These are phyloP conservation scores for Coptotermes formosanus DNA, from an alignment of 1,140 invertebrate genomes.

Conservation along the genomic window DNA sequence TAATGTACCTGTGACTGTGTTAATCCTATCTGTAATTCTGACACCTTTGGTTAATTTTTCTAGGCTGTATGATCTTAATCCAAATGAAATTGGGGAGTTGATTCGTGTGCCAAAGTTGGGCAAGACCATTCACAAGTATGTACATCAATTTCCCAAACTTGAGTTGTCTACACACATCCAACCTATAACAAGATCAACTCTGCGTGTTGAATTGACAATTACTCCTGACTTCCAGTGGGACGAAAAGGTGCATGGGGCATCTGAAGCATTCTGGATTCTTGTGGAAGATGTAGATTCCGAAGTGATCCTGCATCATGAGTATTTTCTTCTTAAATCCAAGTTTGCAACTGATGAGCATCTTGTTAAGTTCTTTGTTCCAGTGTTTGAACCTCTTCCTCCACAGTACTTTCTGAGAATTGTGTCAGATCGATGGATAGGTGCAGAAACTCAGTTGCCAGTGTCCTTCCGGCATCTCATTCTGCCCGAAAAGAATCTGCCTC, in stretches of 20 bases:
- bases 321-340: conserved; percentile 94
- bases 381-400: conserved; percentile 97
- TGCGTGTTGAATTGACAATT: conserved; percentile 95
- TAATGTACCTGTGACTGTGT: neutral
- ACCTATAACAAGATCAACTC: conserved; percentile 93
- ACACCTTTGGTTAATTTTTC: conserved; percentile 34
- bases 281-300: conserved; percentile 98
- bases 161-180: conserved; percentile 95
- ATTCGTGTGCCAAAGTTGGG: conserved; percentile 95
- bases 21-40: neutral
- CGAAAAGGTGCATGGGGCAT: conserved; percentile 92
- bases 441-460: conserved; percentile 95
- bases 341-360: conserved; percentile 93
- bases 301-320: conserved; percentile 95
- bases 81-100: conserved; percentile 96
- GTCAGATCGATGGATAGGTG: conserved; percentile 76
- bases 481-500: conserved; percentile 97
- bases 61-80: conserved; percentile 90
- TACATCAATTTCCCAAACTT: conserved; percentile 96
- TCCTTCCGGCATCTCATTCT: conserved; percentile 97
- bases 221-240: conserved; percentile 99
- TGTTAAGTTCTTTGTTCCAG: conserved; percentile 97
- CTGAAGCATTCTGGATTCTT: conserved; percentile 98
- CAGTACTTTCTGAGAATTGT: conserved; percentile 89
- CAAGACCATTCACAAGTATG: conserved; percentile 96